These are phyloP conservation scores for Dromiciops gliroides DNA, from an alignment of 2,113 vertebrate genomes.

Conservation along the genomic window DNA sequence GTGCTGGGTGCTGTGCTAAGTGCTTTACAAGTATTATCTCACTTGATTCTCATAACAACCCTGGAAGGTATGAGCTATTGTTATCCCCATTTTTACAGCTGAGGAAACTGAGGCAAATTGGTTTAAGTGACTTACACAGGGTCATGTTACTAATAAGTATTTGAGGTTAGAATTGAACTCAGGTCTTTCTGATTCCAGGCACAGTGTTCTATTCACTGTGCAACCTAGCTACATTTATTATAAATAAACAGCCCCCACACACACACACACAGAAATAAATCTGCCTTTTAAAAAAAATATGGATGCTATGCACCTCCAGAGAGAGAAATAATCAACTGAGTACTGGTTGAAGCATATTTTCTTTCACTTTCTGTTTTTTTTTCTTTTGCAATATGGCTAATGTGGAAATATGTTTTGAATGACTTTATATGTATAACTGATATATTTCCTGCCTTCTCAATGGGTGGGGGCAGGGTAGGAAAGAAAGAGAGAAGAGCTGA, in stretches of 20 bases:
- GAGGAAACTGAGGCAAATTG: background rate
- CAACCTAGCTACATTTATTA: background rate
- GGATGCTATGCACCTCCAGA: background rate
- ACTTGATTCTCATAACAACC: no score
- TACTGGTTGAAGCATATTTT: background rate
- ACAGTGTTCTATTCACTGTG: background rate
- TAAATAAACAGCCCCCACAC: no score
- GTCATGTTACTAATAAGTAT: background rate
- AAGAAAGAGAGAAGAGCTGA: background rate
- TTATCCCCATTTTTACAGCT: background rate
- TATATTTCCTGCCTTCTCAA: background rate
- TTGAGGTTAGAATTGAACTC: background rate
- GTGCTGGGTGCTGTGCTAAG: background rate
- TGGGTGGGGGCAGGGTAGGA: background rate
- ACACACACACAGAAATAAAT: background rate
- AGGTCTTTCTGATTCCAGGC: background rate
- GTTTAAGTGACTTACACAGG: background rate
- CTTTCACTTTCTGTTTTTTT: background rate
- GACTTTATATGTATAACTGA: background rate
- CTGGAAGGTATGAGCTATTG: no score
- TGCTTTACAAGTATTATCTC: no score
- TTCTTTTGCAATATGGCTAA: background rate
- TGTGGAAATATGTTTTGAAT: no score
- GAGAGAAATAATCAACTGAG: background rate
- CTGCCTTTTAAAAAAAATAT: background rate